Evolutionary conservation across 2,888 invertebrate genomes (phyloP).

Genomic region (Agrotis ipsilon): DNA sequence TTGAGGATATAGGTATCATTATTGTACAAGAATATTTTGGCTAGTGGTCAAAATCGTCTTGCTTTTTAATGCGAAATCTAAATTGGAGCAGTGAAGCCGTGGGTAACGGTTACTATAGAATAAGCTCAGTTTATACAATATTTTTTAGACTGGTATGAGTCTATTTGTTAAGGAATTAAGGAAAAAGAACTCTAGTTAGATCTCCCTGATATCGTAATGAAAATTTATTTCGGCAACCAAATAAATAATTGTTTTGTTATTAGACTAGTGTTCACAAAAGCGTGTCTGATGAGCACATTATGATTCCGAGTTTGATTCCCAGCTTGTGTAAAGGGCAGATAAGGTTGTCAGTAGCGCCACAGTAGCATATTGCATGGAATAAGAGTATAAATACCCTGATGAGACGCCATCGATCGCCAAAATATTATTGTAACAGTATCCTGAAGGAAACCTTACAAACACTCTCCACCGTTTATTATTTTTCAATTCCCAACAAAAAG

Average conservation of each 20-base stretch:
- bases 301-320: background rate
- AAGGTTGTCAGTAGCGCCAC: background rate
- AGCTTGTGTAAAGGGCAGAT: background rate
- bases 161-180: too few relatives aligned
- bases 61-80: too few relatives aligned
- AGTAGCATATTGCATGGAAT: too few relatives aligned
- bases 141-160: too few relatives aligned
- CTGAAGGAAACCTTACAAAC: background rate
- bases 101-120: too few relatives aligned
- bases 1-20: background rate
- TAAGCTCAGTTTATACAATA: too few relatives aligned
- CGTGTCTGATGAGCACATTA: background rate
- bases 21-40: background rate
- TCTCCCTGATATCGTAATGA: too few relatives aligned
- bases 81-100: too few relatives aligned
- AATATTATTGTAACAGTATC: background rate
- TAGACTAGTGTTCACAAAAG: background rate
- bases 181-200: too few relatives aligned
- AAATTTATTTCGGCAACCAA: too few relatives aligned
- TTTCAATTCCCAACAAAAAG: constrained; percentile 33
- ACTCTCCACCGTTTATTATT: constrained; percentile 14
- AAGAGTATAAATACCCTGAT: too few relatives aligned
- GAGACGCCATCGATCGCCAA: too few relatives aligned
- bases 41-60: background rate
- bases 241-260: background rate